These are phyloP conservation scores for Dorcus parallelipipedus DNA, from an alignment of 2,888 invertebrate genomes.

Conservation along the genomic window DNA sequence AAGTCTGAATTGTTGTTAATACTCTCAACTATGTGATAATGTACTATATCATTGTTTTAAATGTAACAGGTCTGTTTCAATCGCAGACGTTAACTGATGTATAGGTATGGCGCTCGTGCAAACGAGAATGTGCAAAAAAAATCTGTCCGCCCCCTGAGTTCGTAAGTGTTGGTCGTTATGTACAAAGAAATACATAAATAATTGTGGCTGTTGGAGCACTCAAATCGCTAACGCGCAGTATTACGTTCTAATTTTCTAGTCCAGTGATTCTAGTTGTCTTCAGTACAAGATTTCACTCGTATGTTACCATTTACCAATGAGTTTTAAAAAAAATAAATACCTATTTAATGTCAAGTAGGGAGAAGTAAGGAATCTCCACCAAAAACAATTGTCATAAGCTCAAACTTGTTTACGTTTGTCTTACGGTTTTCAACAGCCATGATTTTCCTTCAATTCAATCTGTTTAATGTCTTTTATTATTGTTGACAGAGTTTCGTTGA, in stretches of 20 bases:
- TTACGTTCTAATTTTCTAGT: too few species aligned
- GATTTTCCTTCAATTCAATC: not conserved
- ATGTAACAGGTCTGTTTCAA: conserved; percentile 8
- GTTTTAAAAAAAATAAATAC: too few species aligned
- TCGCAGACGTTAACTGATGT: conserved; percentile 7
- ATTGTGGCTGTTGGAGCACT: conserved; percentile 5
- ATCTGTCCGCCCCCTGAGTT: conserved; percentile 5
- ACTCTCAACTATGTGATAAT: conserved; percentile 43
- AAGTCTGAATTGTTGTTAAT: conserved; percentile 42
- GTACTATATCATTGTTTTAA: conserved; percentile 31
- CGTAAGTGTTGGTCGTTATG: conserved; percentile 2
- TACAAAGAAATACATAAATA: not conserved
- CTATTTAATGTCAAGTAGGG: too few species aligned
- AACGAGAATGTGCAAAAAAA: not conserved
- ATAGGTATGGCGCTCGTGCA: not conserved
- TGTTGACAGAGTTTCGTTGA: not conserved
- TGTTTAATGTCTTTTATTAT: not conserved
- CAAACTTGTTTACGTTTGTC: too few species aligned
- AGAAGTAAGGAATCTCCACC: too few species aligned
- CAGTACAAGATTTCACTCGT: too few species aligned
- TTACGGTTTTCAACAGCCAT: conserved; percentile 7
- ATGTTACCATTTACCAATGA: too few species aligned
- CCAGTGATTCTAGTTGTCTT: too few species aligned
- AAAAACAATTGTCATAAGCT: too few species aligned
- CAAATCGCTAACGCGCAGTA: too few species aligned